Evolutionary conservation across 2,113 vertebrate genomes (phyloP), one percentile per base, ranked within the genome.

Genomic region (Lophura nycthemera): DNA sequence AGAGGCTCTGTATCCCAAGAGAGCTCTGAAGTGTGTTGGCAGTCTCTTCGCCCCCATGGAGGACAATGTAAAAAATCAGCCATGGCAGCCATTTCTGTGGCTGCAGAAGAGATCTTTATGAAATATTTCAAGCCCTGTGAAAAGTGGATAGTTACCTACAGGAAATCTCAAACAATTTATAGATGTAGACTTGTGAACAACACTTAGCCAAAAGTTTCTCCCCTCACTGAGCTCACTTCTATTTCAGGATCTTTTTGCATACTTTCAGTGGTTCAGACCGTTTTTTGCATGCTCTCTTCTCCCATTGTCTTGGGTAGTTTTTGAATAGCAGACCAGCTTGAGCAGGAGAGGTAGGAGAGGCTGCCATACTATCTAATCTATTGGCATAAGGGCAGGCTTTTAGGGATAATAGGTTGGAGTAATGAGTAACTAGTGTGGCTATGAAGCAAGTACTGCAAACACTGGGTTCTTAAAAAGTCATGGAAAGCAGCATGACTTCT

Each of bases 401-500:
- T 48, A 65, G 73, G 87, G 89, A 65, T 66, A 67, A 54, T 48
- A 40, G 13, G 73, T 18, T 77, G 50, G 61, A 89, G 45, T 43
- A 42, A 91, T 54, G 50, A 83, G 54, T 56, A 30, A 66, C 81
- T 78, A 70, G 11, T 63, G 45, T 25, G 81, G 61, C 45, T n/a
- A 3, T 47, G 34, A 54, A 59, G 65, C 61, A 54, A 84, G n/a
- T 21, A 40, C 27, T 2, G 1, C 50, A 60, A 93, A 76, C 38
- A 85, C 38, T 6, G 67, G 57, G 27, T 52, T 75, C 42, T 47
- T 87, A 71, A 94, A 89, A 71, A 82, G 64, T 85, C 81, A 87
- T 30, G 66, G 52, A 70, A 89, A 89, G 29, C 84, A 93, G 88
- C 27, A 38, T 48, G 74, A 92, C 52, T 91, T 45, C 74, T 84